Conservation (phyloP, 2,888 invertebrate genomes). For the Tachystola acroxantha region DNA sequence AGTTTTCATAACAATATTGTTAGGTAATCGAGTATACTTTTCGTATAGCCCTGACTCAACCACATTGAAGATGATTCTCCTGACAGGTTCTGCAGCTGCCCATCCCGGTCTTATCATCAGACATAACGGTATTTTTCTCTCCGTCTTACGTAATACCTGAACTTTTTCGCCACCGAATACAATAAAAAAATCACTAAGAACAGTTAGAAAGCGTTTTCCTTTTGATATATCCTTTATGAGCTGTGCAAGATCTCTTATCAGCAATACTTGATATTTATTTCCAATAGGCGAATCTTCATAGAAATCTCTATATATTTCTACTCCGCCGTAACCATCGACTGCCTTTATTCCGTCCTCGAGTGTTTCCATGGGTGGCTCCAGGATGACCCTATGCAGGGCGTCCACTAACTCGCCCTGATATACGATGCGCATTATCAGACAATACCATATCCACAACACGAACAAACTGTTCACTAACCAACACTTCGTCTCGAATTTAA, state of each 20-base stretch:
- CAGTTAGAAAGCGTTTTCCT: conserved; percentile 38
- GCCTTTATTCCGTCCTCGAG: conserved; percentile 31
- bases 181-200: conserved; percentile 22
- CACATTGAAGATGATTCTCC: conserved; percentile 20
- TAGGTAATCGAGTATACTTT: conserved; percentile 22
- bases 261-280: conserved; percentile 22
- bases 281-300: conserved; percentile 29
- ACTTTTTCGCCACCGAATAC: conserved; percentile 19
- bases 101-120: conserved; percentile 46
- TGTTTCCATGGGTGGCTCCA: conserved; percentile 34
- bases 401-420: conserved; percentile 46
- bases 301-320: conserved; percentile 21
- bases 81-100: conserved; percentile 34
- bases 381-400: conserved; percentile 30
- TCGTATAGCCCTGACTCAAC: conserved; percentile 34
- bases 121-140: conserved; percentile 25
- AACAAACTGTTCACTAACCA: conserved; percentile 35
- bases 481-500: conserved; percentile 31
- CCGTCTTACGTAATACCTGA: conserved; percentile 32
- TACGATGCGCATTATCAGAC: conserved; percentile 43
- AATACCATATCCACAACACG: conserved; percentile 51
- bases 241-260: conserved; percentile 16
- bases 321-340: conserved; percentile 39
- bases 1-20: conserved; percentile 1
- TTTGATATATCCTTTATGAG: conserved; percentile 26